A percentile compares a stretch with the other conserved stretches of the same genome.
Conservation (phyloP, 2,797 vertebrate genomes). For the Australoheros facetus region DNA sequence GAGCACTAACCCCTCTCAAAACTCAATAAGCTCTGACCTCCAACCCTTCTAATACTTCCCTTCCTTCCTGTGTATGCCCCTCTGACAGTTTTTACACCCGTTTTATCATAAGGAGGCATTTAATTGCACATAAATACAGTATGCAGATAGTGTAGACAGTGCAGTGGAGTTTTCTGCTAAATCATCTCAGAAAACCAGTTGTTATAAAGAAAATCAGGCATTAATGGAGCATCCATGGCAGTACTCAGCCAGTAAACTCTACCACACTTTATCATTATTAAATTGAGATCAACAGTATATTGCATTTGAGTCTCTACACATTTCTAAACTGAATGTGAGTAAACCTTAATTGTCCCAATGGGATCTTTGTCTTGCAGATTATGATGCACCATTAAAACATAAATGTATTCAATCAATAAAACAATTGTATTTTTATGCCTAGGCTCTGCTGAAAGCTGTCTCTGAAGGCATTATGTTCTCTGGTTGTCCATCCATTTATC, state of each 20-base stretch:
- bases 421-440: not conserved
- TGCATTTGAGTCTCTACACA: conserved; percentile 5
- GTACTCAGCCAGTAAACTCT: not conserved
- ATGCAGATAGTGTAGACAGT: not conserved
- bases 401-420: conserved; percentile 3
- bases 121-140: not conserved
- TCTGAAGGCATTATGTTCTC: not conserved
- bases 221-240: not conserved
- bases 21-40: conserved; percentile 45
- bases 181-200: not conserved
- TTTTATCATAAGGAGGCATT: not conserved
- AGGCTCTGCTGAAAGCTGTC: not conserved
- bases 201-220: not conserved
- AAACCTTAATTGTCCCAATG: not conserved
- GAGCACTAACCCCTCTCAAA: conserved; percentile 19
- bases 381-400: conserved; percentile 11
- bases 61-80: conserved; percentile 16
- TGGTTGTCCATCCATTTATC: not conserved
- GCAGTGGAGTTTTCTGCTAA: not conserved
- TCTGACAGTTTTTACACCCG: conserved; percentile 1
- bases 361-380: conserved; percentile 2
- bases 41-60: conserved; percentile 31
- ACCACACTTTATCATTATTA: conserved; percentile 1
- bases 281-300: not conserved
- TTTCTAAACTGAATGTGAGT: conserved; percentile 25